Base-by-base conservation (phyloP, 2,888 invertebrate genomes). In the Acrobasis repandana region DNA sequence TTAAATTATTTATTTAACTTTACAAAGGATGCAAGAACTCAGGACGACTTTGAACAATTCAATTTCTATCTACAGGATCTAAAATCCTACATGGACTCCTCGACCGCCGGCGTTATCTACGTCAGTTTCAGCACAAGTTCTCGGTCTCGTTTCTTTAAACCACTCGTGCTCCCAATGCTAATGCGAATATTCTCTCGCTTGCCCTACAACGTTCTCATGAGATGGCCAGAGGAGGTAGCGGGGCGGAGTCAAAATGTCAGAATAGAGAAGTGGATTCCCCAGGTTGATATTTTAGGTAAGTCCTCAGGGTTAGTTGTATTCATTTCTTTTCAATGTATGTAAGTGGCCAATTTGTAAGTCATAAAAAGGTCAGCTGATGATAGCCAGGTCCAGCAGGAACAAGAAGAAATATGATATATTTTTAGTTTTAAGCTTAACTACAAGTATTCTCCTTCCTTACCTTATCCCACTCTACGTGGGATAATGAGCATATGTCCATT, bases 221-320 rank as follows among this genome's bases (percentile, higher is more conserved):
- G n/a, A 43, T 43, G 43, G 43, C 43, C 14, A n/a, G 43, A 43
- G n/a, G 43, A 43, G 43, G n/a, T 43, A 43, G 14, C 11, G 14
- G 43, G 43, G 4, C 6, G 43, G 43, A 43, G 43, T 43, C 43
- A 11, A 43, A 43, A 43, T 43, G 43, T 43, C n/a, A 43, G 43
- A 43, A n/a, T 43, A 14, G 14, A 43, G 43, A 43, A 43, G 43
- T 43, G 43, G 43, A n/a, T 43, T 10, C 43, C 43, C n/a, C 43
- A 43, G 14, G 43, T 33, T 36, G 43, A 43, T 43, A n/a, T 43
- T 43, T 43, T 43, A n/a, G 43, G 43, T 43, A 43, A 43, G 43
- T 14, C 10, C 43, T 28, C 28, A 28, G 14, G 43, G 3, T 5
- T 10, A 38, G 36, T 38, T 8, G 6, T 28, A 28, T 28, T 28